phyloP scores from a whole-genome alignment of 2,113 vertebrate genomes.

The Petroica traversi region DNA sequence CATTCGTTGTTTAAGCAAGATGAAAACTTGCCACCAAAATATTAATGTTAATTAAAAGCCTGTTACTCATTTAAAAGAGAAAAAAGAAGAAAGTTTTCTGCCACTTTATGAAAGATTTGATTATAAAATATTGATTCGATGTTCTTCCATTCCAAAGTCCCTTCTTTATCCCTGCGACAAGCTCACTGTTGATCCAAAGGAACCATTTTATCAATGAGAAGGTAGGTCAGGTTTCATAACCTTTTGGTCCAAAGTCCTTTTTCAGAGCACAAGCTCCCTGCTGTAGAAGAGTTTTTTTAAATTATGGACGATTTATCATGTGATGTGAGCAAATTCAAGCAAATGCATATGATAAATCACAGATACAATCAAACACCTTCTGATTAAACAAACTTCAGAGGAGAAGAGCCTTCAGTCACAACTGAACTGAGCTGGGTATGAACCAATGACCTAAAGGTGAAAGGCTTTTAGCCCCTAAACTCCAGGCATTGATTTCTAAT shows the following conservation, averaged over 20 bases:
- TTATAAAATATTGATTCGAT: background rate
- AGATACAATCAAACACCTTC: background rate
- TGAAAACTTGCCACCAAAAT: background rate
- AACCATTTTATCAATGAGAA: background rate
- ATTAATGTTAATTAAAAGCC: background rate
- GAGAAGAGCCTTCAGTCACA: background rate
- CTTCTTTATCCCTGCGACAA: background rate
- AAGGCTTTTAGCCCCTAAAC: constrained; percentile 61
- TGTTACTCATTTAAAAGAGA: background rate
- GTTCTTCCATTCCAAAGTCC: background rate
- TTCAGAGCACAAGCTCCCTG: background rate
- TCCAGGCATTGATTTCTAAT: constrained; percentile 62
- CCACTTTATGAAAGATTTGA: background rate
- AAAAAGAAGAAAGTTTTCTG: background rate
- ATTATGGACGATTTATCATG: background rate
- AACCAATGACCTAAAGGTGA: constrained; percentile 63
- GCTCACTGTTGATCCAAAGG: background rate
- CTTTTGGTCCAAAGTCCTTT: background rate
- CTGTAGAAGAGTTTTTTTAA: background rate
- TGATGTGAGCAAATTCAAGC: constrained; percentile 16
- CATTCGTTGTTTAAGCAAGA: background rate
- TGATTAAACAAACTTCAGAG: constrained; percentile 46
- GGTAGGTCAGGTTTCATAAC: background rate
- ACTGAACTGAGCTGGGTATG: background rate
- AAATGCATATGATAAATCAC: constrained; percentile 21